Evolutionary conservation across 1,140 invertebrate genomes (phyloP).

Genomic region (Drosophila gunungcola): DNA sequence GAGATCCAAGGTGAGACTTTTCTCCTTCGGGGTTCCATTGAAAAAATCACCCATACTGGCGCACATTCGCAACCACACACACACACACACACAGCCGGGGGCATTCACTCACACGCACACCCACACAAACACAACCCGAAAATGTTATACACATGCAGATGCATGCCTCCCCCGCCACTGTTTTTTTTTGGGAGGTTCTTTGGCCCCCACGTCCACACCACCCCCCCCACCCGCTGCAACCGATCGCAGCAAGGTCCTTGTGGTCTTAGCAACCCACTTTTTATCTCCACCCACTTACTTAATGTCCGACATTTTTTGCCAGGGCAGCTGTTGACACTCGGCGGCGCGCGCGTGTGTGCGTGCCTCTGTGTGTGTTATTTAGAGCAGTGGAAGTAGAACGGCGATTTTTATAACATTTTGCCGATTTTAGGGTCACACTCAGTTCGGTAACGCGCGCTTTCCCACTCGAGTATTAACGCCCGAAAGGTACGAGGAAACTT

Average conservation of each 20-base stretch:
- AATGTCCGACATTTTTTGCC: conserved; percentile 79
- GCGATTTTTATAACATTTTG: conserved; percentile 26
- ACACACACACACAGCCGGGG: conserved; percentile 11
- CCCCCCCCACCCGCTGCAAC: not conserved
- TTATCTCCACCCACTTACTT: conserved; percentile 60
- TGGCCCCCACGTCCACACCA: too few species aligned
- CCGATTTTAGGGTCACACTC: not conserved
- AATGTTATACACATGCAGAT: conserved; percentile 48
- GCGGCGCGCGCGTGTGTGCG: conserved; percentile 47
- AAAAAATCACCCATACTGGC: conserved; percentile 17
- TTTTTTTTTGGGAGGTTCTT: not conserved
- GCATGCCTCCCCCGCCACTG: conserved; percentile 12
- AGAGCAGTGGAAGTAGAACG: conserved; percentile 34
- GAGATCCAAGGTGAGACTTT: conserved; percentile 21
- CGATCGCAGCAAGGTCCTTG: conserved; percentile 4
- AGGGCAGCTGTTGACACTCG: conserved; percentile 76
- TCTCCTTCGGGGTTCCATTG: conserved; percentile 24
- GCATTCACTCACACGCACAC: conserved; percentile 28
- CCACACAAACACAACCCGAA: conserved; percentile 35
- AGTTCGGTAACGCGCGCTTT: not conserved
- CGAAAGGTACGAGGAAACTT: conserved; percentile 17
- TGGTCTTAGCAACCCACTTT: not conserved
- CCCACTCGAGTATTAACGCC: not conserved
- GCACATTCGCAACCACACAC: not conserved
- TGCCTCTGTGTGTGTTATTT: conserved; percentile 26